Percentiles rank a stretch among this genome's conserved stretches.
These are phyloP conservation scores for Gopherus evgoodei DNA, from an alignment of 2,113 vertebrate genomes.

Conservation along the genomic window DNA sequence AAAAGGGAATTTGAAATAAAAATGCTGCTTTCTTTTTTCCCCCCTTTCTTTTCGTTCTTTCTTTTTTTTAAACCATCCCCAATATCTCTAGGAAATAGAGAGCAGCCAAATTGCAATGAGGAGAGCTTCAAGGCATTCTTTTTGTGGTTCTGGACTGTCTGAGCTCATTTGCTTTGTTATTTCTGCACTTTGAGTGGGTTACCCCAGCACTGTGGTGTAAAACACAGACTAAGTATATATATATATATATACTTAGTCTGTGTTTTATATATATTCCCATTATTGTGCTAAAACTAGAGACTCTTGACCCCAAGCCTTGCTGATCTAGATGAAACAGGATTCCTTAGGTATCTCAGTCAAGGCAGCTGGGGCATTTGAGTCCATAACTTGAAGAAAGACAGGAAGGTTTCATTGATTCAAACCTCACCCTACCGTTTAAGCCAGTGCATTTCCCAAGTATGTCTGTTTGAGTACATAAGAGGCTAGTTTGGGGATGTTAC, in stretches of 20 bases:
- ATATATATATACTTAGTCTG: too few relatives aligned
- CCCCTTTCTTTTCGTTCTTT: neutral
- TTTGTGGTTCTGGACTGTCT: conserved; percentile 38
- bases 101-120: neutral
- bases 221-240: neutral
- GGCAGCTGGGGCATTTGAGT: neutral
- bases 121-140: conserved; percentile 13
- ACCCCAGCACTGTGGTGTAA: conserved; percentile 5
- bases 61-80: neutral
- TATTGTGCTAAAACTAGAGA: neutral
- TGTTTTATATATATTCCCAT: conserved; percentile 26
- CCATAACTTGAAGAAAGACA: neutral
- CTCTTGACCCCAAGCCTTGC: neutral
- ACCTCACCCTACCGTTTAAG: neutral
- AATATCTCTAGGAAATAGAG: neutral
- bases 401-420: fast-evolving
- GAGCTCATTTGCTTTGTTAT: neutral
- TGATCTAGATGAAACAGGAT: neutral
- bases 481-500: neutral
- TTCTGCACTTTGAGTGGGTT: conserved; percentile 50
- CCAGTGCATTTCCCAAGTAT: fast-evolving
- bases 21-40: neutral
- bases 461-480: neutral
- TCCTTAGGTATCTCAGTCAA: neutral
- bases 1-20: neutral